Base-by-base conservation (phyloP, 2,113 vertebrate genomes). In the Charadrius vociferus region DNA sequence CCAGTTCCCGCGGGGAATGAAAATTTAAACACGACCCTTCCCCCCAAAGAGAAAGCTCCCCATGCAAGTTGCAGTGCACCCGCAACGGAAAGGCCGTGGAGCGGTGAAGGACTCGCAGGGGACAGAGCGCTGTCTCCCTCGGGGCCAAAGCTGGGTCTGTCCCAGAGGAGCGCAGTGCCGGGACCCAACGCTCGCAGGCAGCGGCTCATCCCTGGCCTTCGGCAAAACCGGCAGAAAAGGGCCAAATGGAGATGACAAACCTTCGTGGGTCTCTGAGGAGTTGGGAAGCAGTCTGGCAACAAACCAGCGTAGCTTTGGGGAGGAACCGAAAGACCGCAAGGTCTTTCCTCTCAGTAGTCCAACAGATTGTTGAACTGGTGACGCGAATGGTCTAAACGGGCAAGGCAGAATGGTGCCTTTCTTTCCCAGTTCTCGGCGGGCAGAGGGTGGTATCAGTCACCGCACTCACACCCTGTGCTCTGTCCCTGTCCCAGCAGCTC, bases 401-500 rank as follows among this genome's bases (percentile, higher is more conserved):
- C 37, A 36, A 20, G 14, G 49, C 41, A 21, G 55, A 9, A 11
- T 3, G 16, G 29, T 15, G 27, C 36, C 39, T 27, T 19, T 34
- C n/a, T 62, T 16, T 20, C 3, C 24, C 3, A 1, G 5, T 23
- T 36, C 12, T 6, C 6, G 0, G 0, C 0, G 4, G 41, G 29
- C n/a, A 65, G 22, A 45, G 12, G 23, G 55, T 11, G 58, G 19
- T 13, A 65, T 71, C 0, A 3, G 67, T 43, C 32, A 23, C 13
- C 2, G 7, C 22, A 1, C 67, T 17, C 30, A 1, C 19, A 26
- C 12, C 32, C 23, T 20, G 22, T 2, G 47, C 55, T 17, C 4
- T 18, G 18, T 12, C 37, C 52, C 45, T 8, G 34, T 37, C 50
- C 43, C 50, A 4, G 56, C 49, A 49, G 49, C 49, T 50, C 49